A percentile compares a stretch with the other conserved stretches of the same genome.
Evolutionary conservation across 2,888 invertebrate species (phyloP).

Genomic region (Mechanitis mazaeus): DNA sequence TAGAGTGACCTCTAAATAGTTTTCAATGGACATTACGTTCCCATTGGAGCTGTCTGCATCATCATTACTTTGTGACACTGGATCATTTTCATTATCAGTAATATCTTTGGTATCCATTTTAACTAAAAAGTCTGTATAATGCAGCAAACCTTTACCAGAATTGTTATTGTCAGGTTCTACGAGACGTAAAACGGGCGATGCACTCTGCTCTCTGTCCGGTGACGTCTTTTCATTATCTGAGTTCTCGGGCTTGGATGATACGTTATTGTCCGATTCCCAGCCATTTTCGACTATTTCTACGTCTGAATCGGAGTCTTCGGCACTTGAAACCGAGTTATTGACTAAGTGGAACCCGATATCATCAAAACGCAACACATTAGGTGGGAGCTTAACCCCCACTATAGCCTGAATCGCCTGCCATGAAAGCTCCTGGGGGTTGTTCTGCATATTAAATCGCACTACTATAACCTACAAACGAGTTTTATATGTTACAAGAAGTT

Average conservation of each 20-base stretch:
- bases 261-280: conserved; percentile 72
- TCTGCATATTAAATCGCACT: conserved; percentile 77
- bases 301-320: conserved; percentile 72
- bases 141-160: conserved; percentile 57
- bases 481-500: conserved; percentile 58
- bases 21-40: conserved; percentile 73
- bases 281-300: conserved; percentile 74
- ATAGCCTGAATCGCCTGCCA: conserved; percentile 77
- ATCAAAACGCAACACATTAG: conserved; percentile 73
- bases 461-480: conserved; percentile 76
- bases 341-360: conserved; percentile 73
- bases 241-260: conserved; percentile 63
- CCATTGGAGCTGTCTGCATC: conserved; percentile 71
- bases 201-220: conserved; percentile 65
- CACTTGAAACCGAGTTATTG: conserved; percentile 66
- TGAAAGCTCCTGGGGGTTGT: conserved; percentile 78
- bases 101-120: conserved; percentile 67
- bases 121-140: conserved; percentile 61
- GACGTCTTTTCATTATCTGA: conserved; percentile 71
- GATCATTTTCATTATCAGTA: conserved; percentile 54
- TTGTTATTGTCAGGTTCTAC: conserved; percentile 71
- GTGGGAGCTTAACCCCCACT: conserved; percentile 74
- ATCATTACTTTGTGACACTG: conserved; percentile 53
- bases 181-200: conserved; percentile 67
- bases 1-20: conserved; percentile 72